Conservation (phyloP, 2,888 invertebrate species). For the Ctena decussata region DNA sequence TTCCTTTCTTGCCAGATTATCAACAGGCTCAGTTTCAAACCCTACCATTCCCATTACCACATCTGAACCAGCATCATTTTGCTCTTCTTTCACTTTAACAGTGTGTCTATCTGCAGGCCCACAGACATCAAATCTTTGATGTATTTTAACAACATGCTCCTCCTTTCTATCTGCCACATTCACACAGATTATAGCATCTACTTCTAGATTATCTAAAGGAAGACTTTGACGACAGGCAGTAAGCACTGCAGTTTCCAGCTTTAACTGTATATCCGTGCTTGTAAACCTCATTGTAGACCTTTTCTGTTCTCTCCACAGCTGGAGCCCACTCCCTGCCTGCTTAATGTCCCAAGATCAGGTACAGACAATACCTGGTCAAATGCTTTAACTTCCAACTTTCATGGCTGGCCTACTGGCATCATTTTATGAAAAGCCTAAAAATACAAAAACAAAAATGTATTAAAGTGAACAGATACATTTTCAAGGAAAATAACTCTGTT, state of each 20-base stretch:
- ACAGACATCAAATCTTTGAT: slow-evolving; percentile 5
- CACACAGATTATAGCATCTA: slow-evolving; percentile 11
- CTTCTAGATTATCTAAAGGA: slow-evolving; percentile 6
- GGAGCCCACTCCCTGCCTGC: too few relatives aligned
- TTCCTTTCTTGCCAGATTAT: too few relatives aligned
- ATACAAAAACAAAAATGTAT: too few relatives aligned
- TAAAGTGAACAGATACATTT: too few relatives aligned
- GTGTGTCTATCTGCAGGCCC: neutral
- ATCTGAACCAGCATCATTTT: neutral
- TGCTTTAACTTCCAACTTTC: too few relatives aligned
- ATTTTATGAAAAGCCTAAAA: too few relatives aligned
- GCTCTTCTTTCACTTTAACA: neutral
- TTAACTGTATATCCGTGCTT: neutral
- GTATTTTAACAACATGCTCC: slow-evolving; percentile 18
- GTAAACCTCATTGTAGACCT: neutral
- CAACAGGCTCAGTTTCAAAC: neutral
- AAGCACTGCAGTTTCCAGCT: neutral
- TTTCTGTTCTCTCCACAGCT: neutral
- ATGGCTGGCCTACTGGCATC: too few relatives aligned
- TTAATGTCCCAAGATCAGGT: too few relatives aligned
- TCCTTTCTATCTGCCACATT: neutral
- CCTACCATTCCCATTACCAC: neutral
- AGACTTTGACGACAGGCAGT: slow-evolving; percentile 1
- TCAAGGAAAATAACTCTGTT: too few relatives aligned
- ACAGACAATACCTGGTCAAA: too few relatives aligned